A percentile compares a stretch with the other conserved stretches of the same genome.
phyloP scores from a whole-genome alignment of 1,140 invertebrate genomes.

The Drosophila subobscura region DNA sequence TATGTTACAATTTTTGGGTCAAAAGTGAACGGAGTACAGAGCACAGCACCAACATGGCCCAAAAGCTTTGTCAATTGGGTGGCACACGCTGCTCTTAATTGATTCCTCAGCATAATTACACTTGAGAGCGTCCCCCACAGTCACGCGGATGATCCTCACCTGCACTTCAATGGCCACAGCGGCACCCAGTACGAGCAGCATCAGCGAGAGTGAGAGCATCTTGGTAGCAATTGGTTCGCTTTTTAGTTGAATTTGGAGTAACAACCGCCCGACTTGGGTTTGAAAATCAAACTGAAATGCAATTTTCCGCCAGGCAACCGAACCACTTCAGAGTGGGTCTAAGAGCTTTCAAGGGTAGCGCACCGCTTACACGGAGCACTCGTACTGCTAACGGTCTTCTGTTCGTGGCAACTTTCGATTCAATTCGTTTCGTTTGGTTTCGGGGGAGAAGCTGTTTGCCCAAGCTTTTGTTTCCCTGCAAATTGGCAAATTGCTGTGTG shows the following conservation, averaged over 20 bases:
- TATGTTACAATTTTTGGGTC: conserved; percentile 82
- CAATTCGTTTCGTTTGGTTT: conserved; percentile 8
- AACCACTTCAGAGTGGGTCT: conserved; percentile 49
- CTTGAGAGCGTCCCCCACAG: not conserved
- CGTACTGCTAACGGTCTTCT: conserved; percentile 20
- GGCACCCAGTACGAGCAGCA: conserved; percentile 42
- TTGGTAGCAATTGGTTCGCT: conserved; percentile 18
- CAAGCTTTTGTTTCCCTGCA: conserved; percentile 46
- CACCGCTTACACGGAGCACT: too few species aligned
- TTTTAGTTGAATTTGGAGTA: conserved; percentile 1
- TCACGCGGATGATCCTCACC: conserved; percentile 42
- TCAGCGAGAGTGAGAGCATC: conserved; percentile 21
- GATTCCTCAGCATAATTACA: conserved; percentile 39
- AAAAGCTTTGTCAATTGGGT: conserved; percentile 41
- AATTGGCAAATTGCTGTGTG: conserved; percentile 40
- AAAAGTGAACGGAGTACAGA: conserved; percentile 77
- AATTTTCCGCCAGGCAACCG: conserved; percentile 53
- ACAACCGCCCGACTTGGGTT: conserved; percentile 21
- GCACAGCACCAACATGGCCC: conserved; percentile 4
- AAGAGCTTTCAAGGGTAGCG: conserved; percentile 73
- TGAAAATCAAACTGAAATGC: conserved; percentile 73
- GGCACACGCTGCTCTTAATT: conserved; percentile 43
- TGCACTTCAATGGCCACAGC: conserved; percentile 71
- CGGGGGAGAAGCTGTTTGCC: conserved; percentile 35
- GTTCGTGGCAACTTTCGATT: conserved; percentile 59